Evolutionary conservation across 2,888 invertebrate genomes (phyloP), one percentile per base, ranked within the genome.

Genomic region (Heliothis peltigera): DNA sequence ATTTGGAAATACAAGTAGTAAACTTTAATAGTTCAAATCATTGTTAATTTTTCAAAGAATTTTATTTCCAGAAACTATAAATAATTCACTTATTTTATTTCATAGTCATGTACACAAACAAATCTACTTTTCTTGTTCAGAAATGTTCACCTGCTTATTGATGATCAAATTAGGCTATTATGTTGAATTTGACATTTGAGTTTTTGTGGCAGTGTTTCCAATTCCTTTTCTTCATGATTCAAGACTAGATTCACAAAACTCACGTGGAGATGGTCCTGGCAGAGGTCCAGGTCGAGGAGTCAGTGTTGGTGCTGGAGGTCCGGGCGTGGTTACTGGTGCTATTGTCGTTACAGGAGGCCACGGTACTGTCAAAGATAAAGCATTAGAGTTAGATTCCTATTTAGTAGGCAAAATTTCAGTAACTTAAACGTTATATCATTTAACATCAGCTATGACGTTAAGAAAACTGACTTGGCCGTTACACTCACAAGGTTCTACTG

Each of bases 221-320:
- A 12, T n/a, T 22, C 8, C 0, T 32, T 17, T 51, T 59, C 22
- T 52, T 61, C 47, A 51, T 43, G 1, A 10, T 61, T 72, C 32
- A 57, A 56, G 51, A 56, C 46, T 48, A 55, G 35, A 57, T 59
- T 63, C 22, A 54, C 4, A 54, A 67, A 74, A 86, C 93, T 92
- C 84, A 94, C 93, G 93, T 52, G 93, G 93, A 17, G 86, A 76
- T 4, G 92, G 92, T 66, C 93, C 93, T 0, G 93, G 93, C 0
- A 93, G 83, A 0, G 93, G 92, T 4, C 89, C 87, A 21, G 75
- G 79, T n/a, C 64, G 57, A 39, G 73, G 66, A 66, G 65, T 60
- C 32, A 64, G 67, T 19, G 28, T 43, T 6, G 61, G 57, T 4
- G 64, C 61, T 0, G 25, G 22, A 51, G 64, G 7, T 1, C 39